Conservation (phyloP, 2,888 invertebrate species). For the Leistus spinibarbis region DNA sequence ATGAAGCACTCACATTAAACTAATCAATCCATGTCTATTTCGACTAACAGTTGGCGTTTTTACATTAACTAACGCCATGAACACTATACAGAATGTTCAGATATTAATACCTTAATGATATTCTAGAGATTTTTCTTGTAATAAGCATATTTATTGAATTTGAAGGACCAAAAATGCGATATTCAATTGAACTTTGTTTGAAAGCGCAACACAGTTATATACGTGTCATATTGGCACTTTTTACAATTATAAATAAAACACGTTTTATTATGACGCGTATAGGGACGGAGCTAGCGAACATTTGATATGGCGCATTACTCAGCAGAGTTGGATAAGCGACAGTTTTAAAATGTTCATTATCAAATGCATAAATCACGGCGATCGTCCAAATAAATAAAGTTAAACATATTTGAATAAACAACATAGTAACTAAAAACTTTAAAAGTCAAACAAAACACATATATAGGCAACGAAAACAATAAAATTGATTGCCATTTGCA, state of each 20-base stretch:
- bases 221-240: not conserved
- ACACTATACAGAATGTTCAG: not conserved
- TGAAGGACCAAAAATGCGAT: no score
- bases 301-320: no score
- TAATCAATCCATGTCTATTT: slow-evolving; percentile 38
- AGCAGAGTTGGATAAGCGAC: not conserved
- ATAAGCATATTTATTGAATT: no score
- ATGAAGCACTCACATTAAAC: slow-evolving; percentile 44
- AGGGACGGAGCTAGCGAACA: not conserved
- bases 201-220: no score
- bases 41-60: not conserved
- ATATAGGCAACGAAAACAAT: slow-evolving; percentile 24
- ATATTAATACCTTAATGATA: no score
- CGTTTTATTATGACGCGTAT: not conserved
- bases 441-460: slow-evolving; percentile 22
- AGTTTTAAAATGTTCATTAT: no score
- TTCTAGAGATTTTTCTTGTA: no score
- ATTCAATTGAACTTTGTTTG: no score
- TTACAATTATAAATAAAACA: not conserved
- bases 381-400: not conserved
- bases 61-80: not conserved
- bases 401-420: not conserved
- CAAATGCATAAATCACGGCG: not conserved
- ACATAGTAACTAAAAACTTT: not conserved
- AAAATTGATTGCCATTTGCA: slow-evolving; percentile 13